These are phyloP conservation scores for Festucalex cinctus DNA, from an alignment of 2,113 vertebrate species.

Conservation along the genomic window DNA sequence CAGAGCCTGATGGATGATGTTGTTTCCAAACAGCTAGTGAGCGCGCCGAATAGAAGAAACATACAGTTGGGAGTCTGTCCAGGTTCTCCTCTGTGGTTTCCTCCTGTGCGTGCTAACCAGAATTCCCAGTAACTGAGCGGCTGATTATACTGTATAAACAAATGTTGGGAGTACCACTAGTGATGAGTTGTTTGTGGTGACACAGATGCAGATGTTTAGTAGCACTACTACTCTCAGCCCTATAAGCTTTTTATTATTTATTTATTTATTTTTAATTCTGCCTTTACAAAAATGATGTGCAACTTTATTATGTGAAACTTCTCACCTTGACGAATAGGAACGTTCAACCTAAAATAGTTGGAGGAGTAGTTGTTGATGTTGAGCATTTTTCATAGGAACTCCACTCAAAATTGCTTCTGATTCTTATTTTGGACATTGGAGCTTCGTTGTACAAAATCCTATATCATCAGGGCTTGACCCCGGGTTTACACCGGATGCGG, in stretches of 20 bases:
- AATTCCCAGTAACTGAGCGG: neutral
- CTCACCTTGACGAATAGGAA: too few species aligned
- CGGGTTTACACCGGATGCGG: too few species aligned
- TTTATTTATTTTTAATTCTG: neutral
- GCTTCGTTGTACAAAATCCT: neutral
- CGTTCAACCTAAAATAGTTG: too few species aligned
- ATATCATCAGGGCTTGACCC: too few species aligned
- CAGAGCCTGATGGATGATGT: neutral
- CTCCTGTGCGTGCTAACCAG: neutral
- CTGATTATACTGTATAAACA: neutral
- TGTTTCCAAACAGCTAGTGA: neutral
- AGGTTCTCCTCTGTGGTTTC: constrained; percentile 6
- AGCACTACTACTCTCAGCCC: neutral
- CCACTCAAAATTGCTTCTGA: neutral
- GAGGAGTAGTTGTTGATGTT: too few species aligned
- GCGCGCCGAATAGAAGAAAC: neutral
- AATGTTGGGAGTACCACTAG: neutral
- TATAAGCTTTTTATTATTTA: neutral
- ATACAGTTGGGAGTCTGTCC: neutral
- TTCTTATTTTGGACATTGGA: neutral
- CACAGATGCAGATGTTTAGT: neutral
- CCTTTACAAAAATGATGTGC: neutral
- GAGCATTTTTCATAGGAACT: neutral
- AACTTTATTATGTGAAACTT: neutral
- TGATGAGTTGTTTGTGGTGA: neutral